These are phyloP conservation scores for Propithecus deckenii DNA, from an alignment of 2,797 vertebrate species.

Conservation along the genomic window DNA sequence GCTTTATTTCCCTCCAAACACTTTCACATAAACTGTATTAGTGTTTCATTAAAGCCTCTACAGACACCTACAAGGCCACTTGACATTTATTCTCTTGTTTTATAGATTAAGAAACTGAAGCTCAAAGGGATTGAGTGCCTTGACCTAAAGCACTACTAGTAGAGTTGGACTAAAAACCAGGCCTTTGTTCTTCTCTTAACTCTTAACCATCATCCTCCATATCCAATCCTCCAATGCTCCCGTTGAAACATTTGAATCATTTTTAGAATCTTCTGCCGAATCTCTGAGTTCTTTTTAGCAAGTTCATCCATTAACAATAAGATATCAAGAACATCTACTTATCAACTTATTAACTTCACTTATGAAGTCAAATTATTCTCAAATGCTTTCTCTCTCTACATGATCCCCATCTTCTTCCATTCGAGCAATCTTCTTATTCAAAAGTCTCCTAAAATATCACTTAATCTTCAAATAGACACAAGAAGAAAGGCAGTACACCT, in stretches of 20 bases:
- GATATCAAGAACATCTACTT: conserved; percentile 30
- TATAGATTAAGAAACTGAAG: background rate
- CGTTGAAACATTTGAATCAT: background rate
- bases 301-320: background rate
- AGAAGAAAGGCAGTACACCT: background rate
- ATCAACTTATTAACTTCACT: background rate
- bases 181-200: background rate
- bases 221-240: background rate
- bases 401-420: background rate
- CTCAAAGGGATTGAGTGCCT: background rate
- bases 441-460: conserved; percentile 8
- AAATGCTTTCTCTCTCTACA: background rate
- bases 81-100: background rate
- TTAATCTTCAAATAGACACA: conserved; percentile 14
- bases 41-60: background rate
- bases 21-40: background rate
- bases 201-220: background rate
- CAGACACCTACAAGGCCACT: background rate
- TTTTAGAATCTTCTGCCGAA: conserved; percentile 28
- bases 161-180: background rate
- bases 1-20: background rate
- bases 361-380: conserved; percentile 29
- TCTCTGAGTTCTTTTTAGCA: background rate
- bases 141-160: background rate
- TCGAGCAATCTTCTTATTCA: conserved; percentile 29